Evolutionary conservation across 2,113 vertebrate species (phyloP).

Genomic region (Oreotragus oreotragus): DNA sequence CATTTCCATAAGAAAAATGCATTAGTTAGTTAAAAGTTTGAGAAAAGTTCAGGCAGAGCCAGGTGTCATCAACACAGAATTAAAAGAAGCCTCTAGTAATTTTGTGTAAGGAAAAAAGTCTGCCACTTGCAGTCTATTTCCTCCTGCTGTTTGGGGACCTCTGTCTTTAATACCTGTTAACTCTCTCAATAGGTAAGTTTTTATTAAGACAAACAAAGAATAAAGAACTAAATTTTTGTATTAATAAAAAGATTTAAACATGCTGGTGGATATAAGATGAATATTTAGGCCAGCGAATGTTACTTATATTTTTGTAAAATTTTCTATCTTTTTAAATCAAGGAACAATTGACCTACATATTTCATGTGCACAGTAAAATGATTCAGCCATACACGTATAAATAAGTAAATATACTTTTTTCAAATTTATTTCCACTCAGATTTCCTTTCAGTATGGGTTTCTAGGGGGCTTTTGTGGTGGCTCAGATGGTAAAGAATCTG

Average conservation of each 20-base stretch:
- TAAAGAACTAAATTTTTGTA: not conserved
- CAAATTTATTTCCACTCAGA: not conserved
- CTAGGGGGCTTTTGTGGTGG: not conserved
- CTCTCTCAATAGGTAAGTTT: not conserved
- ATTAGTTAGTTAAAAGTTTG: not conserved
- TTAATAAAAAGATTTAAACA: not conserved
- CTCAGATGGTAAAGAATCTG: not conserved
- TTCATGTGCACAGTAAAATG: not conserved
- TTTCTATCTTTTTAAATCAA: not conserved
- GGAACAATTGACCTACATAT: not conserved
- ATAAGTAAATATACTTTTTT: not conserved
- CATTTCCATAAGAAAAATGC: not conserved
- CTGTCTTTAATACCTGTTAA: not conserved
- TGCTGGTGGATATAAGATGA: not conserved
- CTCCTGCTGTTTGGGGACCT: not conserved
- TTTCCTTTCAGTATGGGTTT: not conserved
- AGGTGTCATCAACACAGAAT: too few relatives aligned
- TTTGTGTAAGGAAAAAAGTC: not conserved
- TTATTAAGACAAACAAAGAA: not conserved
- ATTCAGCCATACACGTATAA: not conserved
- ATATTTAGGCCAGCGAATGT: not conserved
- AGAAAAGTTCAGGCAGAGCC: not conserved
- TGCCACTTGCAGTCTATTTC: not conserved
- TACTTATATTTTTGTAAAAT: not conserved
- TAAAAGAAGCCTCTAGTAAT: not conserved